These are phyloP conservation scores for Ceratothoa steindachneri DNA, from an alignment of 2,888 invertebrate species.

Conservation along the genomic window DNA sequence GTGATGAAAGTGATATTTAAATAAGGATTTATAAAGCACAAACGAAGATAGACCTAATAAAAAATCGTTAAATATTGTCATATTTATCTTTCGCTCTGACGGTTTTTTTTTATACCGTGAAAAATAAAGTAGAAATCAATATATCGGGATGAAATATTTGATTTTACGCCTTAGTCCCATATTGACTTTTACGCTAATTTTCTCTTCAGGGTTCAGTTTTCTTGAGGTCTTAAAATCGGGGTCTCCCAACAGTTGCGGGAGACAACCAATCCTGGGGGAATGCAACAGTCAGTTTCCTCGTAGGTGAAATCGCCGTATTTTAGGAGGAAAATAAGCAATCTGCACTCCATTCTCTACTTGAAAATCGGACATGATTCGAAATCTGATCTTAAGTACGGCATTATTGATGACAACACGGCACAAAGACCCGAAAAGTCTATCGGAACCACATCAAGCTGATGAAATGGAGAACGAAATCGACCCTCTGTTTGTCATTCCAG, in stretches of 20 bases:
- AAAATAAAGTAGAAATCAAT: background rate
- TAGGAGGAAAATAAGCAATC: conserved; percentile 2
- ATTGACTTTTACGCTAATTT: conserved; percentile 9
- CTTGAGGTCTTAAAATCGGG: background rate
- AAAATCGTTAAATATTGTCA: too few relatives aligned
- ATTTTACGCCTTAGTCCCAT: conserved; percentile 3
- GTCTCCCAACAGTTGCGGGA: background rate
- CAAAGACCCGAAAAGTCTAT: conserved; percentile 40
- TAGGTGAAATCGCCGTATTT: background rate
- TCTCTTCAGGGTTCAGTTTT: conserved; percentile 1
- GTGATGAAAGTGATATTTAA: too few relatives aligned
- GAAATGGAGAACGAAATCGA: conserved; percentile 44
- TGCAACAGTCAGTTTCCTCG: background rate
- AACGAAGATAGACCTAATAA: too few relatives aligned
- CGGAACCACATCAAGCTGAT: conserved; percentile 42
- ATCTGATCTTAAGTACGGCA: conserved; percentile 32
- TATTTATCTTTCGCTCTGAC: too few relatives aligned
- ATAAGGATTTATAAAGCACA: too few relatives aligned
- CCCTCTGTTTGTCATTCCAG: conserved; percentile 38
- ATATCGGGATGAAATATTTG: background rate
- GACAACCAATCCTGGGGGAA: background rate
- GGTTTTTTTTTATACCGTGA: too few relatives aligned
- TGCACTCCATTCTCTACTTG: conserved; percentile 4
- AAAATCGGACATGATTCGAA: conserved; percentile 8
- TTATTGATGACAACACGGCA: conserved; percentile 44